Conservation (phyloP, 2,113 vertebrate species). For the Dolichotis patagonum region DNA sequence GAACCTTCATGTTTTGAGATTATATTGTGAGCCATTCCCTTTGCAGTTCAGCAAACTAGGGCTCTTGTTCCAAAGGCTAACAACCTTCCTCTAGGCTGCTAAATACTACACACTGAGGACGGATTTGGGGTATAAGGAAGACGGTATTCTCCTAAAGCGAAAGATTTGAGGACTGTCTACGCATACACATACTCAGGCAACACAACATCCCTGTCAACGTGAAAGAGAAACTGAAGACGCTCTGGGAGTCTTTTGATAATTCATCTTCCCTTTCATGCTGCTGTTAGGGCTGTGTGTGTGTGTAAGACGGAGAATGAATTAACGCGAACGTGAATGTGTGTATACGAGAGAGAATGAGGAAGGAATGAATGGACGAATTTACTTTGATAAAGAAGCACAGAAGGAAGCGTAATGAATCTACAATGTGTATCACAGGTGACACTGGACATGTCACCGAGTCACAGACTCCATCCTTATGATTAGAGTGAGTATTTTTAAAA, state of each 20-base stretch:
- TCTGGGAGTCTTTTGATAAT: neutral
- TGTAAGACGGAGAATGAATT: neutral
- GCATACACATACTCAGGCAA: neutral
- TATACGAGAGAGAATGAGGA: neutral
- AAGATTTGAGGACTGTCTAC: neutral
- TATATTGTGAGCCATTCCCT: neutral
- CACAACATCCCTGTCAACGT: neutral
- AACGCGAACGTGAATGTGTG: neutral
- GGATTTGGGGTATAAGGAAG: neutral
- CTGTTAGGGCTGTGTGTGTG: neutral
- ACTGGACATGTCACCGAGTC: neutral
- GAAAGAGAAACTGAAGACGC: neutral
- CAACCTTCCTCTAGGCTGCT: neutral
- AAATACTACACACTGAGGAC: neutral
- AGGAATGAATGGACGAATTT: neutral
- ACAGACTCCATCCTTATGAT: neutral
- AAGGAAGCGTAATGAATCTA: too few relatives aligned
- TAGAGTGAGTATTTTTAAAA: neutral
- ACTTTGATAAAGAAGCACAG: neutral
- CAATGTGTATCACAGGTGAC: neutral
- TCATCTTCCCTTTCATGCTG: neutral
- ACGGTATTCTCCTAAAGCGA: neutral
- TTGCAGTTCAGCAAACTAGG: neutral
- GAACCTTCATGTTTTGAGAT: neutral
- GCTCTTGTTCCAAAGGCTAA: neutral